Evolutionary conservation across 2,888 invertebrate species (phyloP), one percentile per base, ranked within the genome.

Genomic region (Xanthia icteritia): DNA sequence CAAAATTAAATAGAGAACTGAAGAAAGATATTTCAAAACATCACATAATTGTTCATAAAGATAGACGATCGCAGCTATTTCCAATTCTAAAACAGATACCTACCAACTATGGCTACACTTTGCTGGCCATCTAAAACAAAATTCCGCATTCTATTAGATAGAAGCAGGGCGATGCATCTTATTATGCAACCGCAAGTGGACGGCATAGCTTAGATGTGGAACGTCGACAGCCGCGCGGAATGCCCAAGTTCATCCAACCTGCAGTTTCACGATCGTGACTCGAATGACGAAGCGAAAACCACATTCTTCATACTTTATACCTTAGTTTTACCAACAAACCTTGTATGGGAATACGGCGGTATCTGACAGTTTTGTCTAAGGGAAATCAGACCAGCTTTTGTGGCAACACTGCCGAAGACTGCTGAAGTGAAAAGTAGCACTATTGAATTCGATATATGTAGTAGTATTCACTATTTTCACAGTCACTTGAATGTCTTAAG

Each of bases 191-290:
- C 17, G 13, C 64, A 51, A 77, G 56, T 81, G 77, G 78, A 85
- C 64, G 73, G 85, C 60, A 68, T 20, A 79, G 77, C 70, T 88
- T 79, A 86, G 81, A 86, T 87, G 79, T 89, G 69, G 86, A 84
- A 85, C 80, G 79, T 73, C 65, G 82, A 73, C 81, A 86, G 83
- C 73, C 83, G 69, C 75, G 81, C 71, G 89, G 89, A 90, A 89
- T 87, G 84, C 73, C 81, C 85, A 89, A 89, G 91, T 90, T 90
- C 90, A 89, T 84, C 86, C 89, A 90, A 89, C 89, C 84, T 90
- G 91, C 90, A 90, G 89, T 90, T 90, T 90, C 88, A 83, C 84
- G 89, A 75, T 88, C 93, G 92, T 93, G 93, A 91, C 91, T 88
- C 56, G 92, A 89, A 92, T 93, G 79, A 81, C 81, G 78, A 79